These are phyloP conservation scores for Linyphia triangularis DNA, from an alignment of 2,888 invertebrate species.

Conservation along the genomic window DNA sequence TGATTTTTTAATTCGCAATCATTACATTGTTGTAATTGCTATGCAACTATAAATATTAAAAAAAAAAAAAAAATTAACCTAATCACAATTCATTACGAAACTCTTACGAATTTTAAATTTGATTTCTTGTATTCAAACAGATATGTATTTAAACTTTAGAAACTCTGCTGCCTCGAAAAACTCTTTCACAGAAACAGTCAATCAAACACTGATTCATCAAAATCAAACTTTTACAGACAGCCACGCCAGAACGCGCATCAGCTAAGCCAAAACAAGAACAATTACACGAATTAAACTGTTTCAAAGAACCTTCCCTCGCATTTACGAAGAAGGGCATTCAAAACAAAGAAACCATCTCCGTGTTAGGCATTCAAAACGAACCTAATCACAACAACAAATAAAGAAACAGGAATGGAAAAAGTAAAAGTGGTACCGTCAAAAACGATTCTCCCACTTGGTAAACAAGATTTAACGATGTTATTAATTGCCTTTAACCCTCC, in stretches of 20 bases:
- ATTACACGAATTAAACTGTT: constrained; percentile 17
- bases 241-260: not conserved
- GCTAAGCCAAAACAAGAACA: not conserved
- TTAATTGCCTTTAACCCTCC: constrained; percentile 43
- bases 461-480: constrained; percentile 57
- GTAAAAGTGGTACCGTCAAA: constrained; percentile 12
- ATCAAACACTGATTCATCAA: not conserved
- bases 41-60: too few species aligned
- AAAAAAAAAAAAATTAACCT: too few species aligned
- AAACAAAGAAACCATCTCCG: not conserved
- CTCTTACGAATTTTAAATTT: too few species aligned
- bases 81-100: too few species aligned
- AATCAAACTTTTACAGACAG: not conserved
- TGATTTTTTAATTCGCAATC: too few species aligned
- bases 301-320: not conserved
- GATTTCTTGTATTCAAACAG: too few species aligned
- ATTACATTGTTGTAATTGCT: too few species aligned
- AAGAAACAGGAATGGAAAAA: not conserved
- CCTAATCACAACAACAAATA: not conserved
- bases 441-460: constrained; percentile 18
- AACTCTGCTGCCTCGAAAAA: too few species aligned
- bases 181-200: too few species aligned
- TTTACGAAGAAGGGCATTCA: not conserved
- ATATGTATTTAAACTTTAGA: too few species aligned
- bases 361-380: constrained; percentile 14